phyloP scores from a whole-genome alignment of 2,797 vertebrate species.

The Cossypha polioptera region DNA sequence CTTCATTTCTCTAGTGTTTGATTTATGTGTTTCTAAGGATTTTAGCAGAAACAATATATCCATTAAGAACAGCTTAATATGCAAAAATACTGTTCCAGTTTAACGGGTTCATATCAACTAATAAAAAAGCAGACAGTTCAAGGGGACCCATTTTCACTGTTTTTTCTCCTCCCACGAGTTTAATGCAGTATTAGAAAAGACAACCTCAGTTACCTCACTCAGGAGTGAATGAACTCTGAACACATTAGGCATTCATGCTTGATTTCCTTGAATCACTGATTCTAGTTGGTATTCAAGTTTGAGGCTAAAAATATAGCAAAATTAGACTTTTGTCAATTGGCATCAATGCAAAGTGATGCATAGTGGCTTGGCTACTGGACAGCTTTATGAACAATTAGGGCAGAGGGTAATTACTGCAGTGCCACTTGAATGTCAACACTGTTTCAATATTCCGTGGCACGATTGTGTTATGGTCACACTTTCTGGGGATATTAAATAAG shows the following conservation, averaged over 20 bases:
- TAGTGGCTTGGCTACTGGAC: background rate
- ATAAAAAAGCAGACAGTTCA: background rate
- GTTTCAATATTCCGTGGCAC: background rate
- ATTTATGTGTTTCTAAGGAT: background rate
- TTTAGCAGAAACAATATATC: background rate
- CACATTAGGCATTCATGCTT: background rate
- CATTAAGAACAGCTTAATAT: background rate
- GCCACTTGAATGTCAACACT: background rate
- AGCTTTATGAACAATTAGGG: background rate
- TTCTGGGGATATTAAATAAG: background rate
- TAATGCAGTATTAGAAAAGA: background rate
- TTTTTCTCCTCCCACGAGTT: background rate
- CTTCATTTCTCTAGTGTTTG: background rate
- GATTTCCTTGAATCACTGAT: background rate
- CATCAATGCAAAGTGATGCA: background rate
- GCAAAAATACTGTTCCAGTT: background rate
- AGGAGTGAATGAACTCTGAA: background rate
- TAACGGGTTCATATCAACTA: background rate
- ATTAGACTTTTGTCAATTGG: background rate
- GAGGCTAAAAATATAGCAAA: constrained; percentile 19
- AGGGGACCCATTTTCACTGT: background rate
- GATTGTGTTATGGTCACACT: background rate
- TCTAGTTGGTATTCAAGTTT: constrained; percentile 17
- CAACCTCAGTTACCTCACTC: background rate
- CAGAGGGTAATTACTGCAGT: background rate